Conservation (phyloP, 1,140 invertebrate species). For the Wiebesia pumilae region DNA sequence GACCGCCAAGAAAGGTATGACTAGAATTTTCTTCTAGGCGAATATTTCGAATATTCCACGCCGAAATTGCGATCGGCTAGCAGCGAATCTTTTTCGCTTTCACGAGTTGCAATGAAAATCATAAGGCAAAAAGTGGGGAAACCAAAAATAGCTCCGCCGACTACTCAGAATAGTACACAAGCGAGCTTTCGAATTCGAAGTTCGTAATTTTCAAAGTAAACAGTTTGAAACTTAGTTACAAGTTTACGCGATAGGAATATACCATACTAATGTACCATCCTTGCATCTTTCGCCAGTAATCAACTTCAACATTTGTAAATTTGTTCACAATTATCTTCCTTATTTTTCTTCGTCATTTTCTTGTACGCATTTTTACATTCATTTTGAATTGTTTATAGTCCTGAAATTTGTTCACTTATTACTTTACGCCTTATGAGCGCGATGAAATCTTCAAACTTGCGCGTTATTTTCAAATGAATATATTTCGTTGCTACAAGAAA, state of each 20-base stretch:
- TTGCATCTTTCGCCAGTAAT: too few species aligned
- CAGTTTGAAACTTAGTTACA: not conserved
- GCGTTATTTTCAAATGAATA: too few species aligned
- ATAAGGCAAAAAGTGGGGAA: slow-evolving; percentile 14
- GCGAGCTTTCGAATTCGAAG: not conserved
- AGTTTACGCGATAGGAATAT: not conserved
- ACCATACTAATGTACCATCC: too few species aligned
- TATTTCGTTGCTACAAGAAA: too few species aligned
- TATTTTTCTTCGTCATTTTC: too few species aligned
- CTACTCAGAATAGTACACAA: slow-evolving; percentile 3
- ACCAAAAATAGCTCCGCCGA: not conserved
- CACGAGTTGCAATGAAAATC: not conserved
- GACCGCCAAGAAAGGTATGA: not conserved
- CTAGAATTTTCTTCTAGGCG: not conserved
- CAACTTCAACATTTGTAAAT: too few species aligned
- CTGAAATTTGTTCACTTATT: too few species aligned
- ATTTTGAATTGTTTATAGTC: too few species aligned
- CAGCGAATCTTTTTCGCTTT: not conserved
- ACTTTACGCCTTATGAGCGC: too few species aligned
- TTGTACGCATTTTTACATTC: too few species aligned
- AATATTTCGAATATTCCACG: not conserved
- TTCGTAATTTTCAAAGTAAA: not conserved
- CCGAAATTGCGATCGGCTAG: not conserved
- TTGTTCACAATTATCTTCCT: too few species aligned
- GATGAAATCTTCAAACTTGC: too few species aligned